phyloP scores from a whole-genome alignment of 2,797 vertebrate genomes.

The Eulemur rubriventer region DNA sequence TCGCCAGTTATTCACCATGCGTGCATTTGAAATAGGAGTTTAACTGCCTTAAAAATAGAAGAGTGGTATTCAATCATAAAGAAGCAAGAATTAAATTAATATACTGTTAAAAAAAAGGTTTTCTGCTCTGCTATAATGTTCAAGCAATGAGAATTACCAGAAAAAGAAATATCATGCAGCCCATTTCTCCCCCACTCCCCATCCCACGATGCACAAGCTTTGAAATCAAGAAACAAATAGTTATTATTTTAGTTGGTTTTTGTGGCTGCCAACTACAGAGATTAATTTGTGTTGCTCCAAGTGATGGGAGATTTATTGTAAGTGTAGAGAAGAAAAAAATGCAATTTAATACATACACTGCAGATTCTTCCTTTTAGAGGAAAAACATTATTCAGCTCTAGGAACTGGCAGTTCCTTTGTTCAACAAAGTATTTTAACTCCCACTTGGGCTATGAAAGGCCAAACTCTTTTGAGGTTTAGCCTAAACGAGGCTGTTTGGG shows the following conservation, averaged over 20 bases:
- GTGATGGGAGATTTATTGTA: background rate
- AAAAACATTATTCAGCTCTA: conserved; percentile 4
- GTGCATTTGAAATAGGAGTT: background rate
- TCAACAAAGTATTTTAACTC: background rate
- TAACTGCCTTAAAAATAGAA: background rate
- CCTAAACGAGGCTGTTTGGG: background rate
- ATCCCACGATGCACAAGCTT: background rate
- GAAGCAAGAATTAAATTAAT: background rate
- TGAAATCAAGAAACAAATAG: background rate
- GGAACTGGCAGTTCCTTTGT: background rate
- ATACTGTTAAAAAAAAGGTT: background rate
- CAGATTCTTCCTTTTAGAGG: background rate
- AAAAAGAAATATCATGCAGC: background rate
- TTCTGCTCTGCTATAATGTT: background rate
- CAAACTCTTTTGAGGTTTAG: background rate
- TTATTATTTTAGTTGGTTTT: background rate
- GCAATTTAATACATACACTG: background rate
- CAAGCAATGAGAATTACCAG: background rate
- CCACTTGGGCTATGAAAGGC: background rate
- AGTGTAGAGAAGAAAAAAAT: background rate
- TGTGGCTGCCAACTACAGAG: background rate
- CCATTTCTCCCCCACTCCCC: background rate
- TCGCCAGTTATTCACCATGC: background rate
- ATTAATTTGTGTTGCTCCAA: background rate
- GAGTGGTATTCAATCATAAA: background rate